Conservation (phyloP, 2,888 invertebrate species). For the Deilephila elpenor region DNA sequence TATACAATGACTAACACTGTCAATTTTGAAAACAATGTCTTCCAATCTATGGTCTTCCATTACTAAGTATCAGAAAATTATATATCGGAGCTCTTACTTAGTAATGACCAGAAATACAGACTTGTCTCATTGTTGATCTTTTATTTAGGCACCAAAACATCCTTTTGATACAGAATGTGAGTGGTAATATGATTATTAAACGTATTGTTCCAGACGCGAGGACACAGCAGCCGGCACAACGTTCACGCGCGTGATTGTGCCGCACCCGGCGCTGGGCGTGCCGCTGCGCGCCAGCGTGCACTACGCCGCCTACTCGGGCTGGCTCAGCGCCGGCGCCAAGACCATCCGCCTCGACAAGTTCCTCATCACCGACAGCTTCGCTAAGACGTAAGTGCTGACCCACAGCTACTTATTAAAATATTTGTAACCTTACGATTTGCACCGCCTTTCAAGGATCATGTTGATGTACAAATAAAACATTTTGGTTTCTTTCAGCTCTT, state of each 20-base stretch:
- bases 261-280: conserved; percentile 93
- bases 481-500: conserved; percentile 83
- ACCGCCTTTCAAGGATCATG: neutral
- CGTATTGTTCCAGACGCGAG: conserved; percentile 86
- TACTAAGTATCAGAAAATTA: too few relatives aligned
- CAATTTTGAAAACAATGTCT: neutral
- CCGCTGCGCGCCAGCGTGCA: conserved; percentile 89
- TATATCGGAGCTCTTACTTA: too few relatives aligned
- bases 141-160: neutral
- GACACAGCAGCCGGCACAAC: conserved; percentile 89
- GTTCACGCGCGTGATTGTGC: conserved; percentile 93
- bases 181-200: too few relatives aligned
- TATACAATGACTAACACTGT: too few relatives aligned
- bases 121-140: too few relatives aligned
- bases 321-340: conserved; percentile 93
- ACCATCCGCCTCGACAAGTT: conserved; percentile 93
- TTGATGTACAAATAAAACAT: neutral
- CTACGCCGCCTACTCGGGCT: conserved; percentile 95
- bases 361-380: conserved; percentile 92
- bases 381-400: conserved; percentile 87
- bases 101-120: too few relatives aligned
- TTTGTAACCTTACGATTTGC: too few relatives aligned
- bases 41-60: too few relatives aligned
- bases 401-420: neutral
- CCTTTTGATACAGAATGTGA: neutral